Evolutionary conservation across 2,113 vertebrate genomes (phyloP), one percentile per base, ranked within the genome.

Genomic region (Tachysurus fulvidraco): DNA sequence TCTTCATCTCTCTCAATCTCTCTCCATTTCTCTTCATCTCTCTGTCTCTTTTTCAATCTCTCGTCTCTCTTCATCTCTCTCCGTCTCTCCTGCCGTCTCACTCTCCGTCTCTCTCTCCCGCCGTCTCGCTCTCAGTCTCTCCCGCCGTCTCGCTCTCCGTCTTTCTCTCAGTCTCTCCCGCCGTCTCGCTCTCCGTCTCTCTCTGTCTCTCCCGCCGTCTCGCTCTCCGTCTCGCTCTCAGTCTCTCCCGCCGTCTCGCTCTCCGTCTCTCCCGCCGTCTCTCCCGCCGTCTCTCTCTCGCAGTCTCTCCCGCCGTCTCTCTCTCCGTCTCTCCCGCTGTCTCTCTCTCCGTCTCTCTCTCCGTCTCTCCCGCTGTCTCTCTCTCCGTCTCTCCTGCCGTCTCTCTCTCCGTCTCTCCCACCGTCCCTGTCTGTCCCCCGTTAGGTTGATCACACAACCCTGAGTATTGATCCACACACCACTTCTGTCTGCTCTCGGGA

Each of bases 21-120:
- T 93, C 11, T 25, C 55, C 69, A 65, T 80, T 83, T 83, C 93
- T 93, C 93, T 44, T 71, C 55, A 76, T 85, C 30, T 93, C 90
- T 44, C 67, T 46, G 28, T 59, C 17, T 21, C 25, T 23, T 4
- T n/a, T n/a, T n/a, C n/a, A n/a, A n/a, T n/a, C n/a, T n/a, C n/a
- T 36, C 36, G 36, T 50, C 95, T 96, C 96, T 96, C 94, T 83
- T 7, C 46, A 5, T 50, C 46, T 67, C 23, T 85, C 85, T 46
- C 88, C 7, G 92, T 95, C 92, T 91, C 93, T 92, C 93, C 94
- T 95, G 93, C 92, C 91, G 92, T 92, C 93, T 93, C 93, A 93
- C 21, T 3, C 30, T 13, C 28, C 3, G 0, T 28, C 62, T 80
- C 64, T 79, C 85, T 81, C 41, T 3, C 46, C 46, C 3, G 3